These are phyloP conservation scores for Atopsyche davidsoni DNA, from an alignment of 1,140 invertebrate genomes.

Conservation along the genomic window DNA sequence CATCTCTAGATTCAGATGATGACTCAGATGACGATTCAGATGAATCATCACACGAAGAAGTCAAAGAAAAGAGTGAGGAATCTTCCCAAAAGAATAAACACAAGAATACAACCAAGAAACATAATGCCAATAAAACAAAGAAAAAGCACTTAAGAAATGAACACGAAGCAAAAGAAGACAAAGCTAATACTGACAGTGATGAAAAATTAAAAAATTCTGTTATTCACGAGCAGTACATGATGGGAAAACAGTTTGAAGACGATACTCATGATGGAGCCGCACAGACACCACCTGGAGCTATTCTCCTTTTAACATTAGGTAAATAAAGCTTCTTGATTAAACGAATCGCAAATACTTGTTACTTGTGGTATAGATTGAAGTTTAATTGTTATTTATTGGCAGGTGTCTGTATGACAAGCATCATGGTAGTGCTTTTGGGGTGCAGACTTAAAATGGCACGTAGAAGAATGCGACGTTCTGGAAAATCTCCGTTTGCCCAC, in stretches of 20 bases:
- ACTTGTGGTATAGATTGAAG: constrained; percentile 14
- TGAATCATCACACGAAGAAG: constrained; percentile 30
- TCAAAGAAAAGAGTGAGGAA: constrained; percentile 33
- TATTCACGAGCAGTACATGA: constrained; percentile 19
- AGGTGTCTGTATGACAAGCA: constrained; percentile 61
- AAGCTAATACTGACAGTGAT: constrained; percentile 9
- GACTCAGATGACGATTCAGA: constrained; percentile 22
- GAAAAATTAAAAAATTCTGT: constrained; percentile 14
- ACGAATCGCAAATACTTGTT: constrained; percentile 1
- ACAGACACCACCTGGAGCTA: constrained; percentile 68
- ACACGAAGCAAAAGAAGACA: constrained; percentile 24
- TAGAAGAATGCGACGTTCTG: constrained; percentile 64
- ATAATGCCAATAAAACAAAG: constrained; percentile 32
- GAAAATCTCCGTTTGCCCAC: constrained; percentile 81
- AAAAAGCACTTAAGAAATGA: constrained; percentile 35
- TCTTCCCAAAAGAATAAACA: constrained; percentile 34
- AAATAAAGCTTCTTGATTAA: constrained; percentile 16
- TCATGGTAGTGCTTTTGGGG: constrained; percentile 64
- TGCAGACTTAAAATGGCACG: constrained; percentile 71
- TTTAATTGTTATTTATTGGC: constrained; percentile 33
- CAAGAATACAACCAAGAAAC: constrained; percentile 26
- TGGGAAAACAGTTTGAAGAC: constrained; percentile 26
- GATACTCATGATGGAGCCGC: constrained; percentile 55
- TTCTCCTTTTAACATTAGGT: constrained; percentile 76
- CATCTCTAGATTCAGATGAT: constrained; percentile 7